Evolutionary conservation across 53 echinoderm and acorn worm species (phyloP), one percentile per base, ranked within the genome.

Genomic region (Henricia sp.): DNA sequence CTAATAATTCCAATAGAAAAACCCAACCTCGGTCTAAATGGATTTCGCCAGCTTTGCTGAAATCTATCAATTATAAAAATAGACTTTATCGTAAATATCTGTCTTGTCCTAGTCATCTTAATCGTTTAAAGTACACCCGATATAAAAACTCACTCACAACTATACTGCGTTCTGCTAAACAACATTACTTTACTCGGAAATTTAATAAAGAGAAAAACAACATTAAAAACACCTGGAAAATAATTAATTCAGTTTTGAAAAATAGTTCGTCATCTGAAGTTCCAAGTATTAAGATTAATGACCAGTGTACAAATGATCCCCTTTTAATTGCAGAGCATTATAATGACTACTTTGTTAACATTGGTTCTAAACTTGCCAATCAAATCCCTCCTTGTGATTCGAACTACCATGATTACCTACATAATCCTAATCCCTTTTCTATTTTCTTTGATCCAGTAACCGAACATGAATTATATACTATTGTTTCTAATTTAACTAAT

Each of bases 201-300:
- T 71, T 71, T 48, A 29, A 71, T 1, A 71, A 71, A 71, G 71
- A 71, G 30, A 71, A 71, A 27, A 71, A 71, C 30, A 71, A 28
- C 28, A 71, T 71, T 50, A 71, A 46, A 28, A 71, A 71, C 34
- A 48, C 71, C 4, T 71, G 71, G 71, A 44, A 71, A 3, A 28
- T 71, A 8, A 48, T 48, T 48, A 71, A 48, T 27, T 32, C 39
- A 9, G 50, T 46, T 29, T 71, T 71, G 30, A 68, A 68, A 68
- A 71, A n/a, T 28, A 68, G 42, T 0, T 0, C 68, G 0, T 4
- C 30, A 1, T 46, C 71, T 25, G 1, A 71, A 71, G 30, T 3
- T 2, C 23, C 68, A 1, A 40, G 68, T 68, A 68, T 68, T 68
- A 0, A 20, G 0, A 43, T 68, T 40, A 68, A 68, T 40, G 20